Percentiles rank a stretch among this genome's conserved stretches.
Evolutionary conservation across 2,797 vertebrate genomes (phyloP).

Genomic region (Rhinichthys osculus): DNA sequence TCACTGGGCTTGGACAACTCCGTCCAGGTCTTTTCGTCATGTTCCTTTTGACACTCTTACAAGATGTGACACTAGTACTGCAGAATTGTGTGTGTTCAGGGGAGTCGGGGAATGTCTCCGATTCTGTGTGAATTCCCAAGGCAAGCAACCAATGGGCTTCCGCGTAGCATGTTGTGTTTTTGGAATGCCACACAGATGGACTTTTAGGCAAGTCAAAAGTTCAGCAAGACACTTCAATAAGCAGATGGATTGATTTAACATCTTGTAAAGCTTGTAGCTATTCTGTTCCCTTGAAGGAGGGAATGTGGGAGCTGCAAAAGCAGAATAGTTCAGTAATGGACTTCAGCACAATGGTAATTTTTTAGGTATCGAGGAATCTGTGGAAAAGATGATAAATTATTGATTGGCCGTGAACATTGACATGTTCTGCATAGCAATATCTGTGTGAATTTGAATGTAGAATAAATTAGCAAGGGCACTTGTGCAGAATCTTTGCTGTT

Average conservation of each 20-base stretch:
- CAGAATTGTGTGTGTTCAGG: constrained; percentile 1
- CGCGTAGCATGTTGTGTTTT: constrained; percentile 33
- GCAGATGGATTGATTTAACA: constrained; percentile 46
- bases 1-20: constrained; percentile 40
- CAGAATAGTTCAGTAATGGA: constrained; percentile 16
- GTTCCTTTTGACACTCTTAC: constrained; percentile 35
- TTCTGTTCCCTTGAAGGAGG: constrained; percentile 11
- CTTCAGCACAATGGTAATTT: background rate
- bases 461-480: constrained; percentile 41
- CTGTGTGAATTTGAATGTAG: constrained; percentile 34
- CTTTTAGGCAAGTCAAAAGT: constrained; percentile 47
- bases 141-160: background rate
- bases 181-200: constrained; percentile 37
- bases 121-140: constrained; percentile 25
- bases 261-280: constrained; percentile 63
- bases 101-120: background rate
- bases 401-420: constrained; percentile 25
- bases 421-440: constrained; percentile 27
- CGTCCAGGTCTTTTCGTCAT: background rate
- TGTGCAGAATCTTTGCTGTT: constrained; percentile 11
- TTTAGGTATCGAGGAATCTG: background rate
- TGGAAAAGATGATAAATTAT: background rate
- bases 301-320: constrained; percentile 7
- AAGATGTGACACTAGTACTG: constrained; percentile 9
- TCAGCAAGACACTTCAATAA: constrained; percentile 41